These are phyloP conservation scores for Iguana delicatissima DNA, from an alignment of 2,797 vertebrate genomes.

Conservation along the genomic window DNA sequence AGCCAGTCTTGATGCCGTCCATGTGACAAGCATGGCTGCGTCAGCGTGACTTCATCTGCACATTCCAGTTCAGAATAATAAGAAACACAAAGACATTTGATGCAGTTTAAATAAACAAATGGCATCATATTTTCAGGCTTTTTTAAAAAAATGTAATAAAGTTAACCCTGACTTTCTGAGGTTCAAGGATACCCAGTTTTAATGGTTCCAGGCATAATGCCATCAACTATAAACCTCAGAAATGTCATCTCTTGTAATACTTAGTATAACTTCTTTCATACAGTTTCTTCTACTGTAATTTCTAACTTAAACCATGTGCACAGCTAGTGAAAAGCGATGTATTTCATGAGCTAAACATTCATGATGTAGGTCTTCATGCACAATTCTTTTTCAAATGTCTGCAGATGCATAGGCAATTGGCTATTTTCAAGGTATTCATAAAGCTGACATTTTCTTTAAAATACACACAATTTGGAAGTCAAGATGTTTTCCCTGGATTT, in stretches of 20 bases:
- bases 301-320: constrained; percentile 8
- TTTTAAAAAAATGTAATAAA: constrained; percentile 17
- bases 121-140: background rate
- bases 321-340: constrained; percentile 29
- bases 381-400: constrained; percentile 15
- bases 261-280: constrained; percentile 26
- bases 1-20: constrained; percentile 29
- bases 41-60: constrained; percentile 46
- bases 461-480: background rate
- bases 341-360: background rate
- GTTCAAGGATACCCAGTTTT: constrained; percentile 15
- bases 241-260: background rate
- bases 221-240: constrained; percentile 38
- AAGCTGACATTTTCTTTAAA: constrained; percentile 16
- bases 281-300: constrained; percentile 40
- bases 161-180: constrained; percentile 21
- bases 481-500: constrained; percentile 2
- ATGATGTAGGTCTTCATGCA: background rate
- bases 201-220: background rate
- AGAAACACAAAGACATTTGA: constrained; percentile 14
- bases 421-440: background rate
- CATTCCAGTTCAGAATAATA: constrained; percentile 29
- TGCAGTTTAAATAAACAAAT: constrained; percentile 26
- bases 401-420: background rate
- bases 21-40: constrained; percentile 24